Conservation (phyloP, 2,888 invertebrate species). For the Saturnia japonica region DNA sequence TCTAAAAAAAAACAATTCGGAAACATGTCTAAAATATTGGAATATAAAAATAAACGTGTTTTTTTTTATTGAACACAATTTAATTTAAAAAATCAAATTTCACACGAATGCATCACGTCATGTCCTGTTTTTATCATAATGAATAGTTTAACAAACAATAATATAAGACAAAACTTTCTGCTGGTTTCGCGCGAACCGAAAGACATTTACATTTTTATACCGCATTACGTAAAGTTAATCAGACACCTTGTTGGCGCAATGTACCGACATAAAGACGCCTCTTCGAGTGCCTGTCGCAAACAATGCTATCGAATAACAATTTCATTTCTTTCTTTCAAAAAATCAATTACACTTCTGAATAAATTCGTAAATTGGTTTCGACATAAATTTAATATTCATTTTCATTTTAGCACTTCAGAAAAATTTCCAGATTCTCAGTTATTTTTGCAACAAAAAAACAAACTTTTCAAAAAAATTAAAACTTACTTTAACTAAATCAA, state of each 20-base stretch:
- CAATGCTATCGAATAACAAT: neutral
- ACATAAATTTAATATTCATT: neutral
- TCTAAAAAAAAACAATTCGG: neutral
- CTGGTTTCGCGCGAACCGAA: neutral
- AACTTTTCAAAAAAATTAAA: neutral
- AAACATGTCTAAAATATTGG: neutral
- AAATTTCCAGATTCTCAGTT: no score
- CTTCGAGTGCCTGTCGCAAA: slow-evolving; percentile 9
- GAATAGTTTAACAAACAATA: neutral
- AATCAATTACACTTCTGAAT: no score
- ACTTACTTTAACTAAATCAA: neutral
- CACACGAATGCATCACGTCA: neutral
- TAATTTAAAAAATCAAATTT: no score
- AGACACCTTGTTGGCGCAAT: slow-evolving; percentile 23
- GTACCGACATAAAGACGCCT: slow-evolving; percentile 22
- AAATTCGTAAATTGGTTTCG: no score
- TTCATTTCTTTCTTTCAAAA: neutral
- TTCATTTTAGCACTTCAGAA: no score
- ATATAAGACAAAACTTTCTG: slow-evolving; percentile 3
- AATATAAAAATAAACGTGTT: neutral
- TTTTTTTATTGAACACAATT: no score
- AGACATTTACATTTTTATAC: slow-evolving; percentile 22
- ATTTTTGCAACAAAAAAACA: no score
- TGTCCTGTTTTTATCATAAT: neutral
- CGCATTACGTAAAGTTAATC: slow-evolving; percentile 23